A percentile compares a stretch with the other conserved stretches of the same genome.
phyloP scores from a whole-genome alignment of 2,888 invertebrate species.

The Coenonympha arcania region DNA sequence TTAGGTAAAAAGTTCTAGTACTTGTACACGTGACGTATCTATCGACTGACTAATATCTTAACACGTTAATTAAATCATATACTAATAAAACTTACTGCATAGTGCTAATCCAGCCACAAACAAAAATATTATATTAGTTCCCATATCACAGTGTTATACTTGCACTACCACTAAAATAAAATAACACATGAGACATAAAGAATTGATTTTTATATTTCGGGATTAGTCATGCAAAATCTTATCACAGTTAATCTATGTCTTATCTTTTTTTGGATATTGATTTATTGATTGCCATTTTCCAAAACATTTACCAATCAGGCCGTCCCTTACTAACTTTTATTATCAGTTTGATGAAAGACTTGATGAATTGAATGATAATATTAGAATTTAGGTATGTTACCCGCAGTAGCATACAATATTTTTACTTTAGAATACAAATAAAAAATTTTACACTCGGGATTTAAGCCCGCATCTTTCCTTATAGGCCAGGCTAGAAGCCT shows the following conservation, averaged over 20 bases:
- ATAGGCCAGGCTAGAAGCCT: no score
- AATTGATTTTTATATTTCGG: constrained; percentile 4
- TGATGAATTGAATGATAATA: no score
- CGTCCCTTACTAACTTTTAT: not conserved
- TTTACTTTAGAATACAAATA: no score
- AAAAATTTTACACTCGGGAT: no score
- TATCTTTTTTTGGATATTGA: not conserved
- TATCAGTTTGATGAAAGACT: no score
- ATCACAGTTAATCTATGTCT: not conserved
- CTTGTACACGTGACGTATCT: no score
- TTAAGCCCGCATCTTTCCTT: no score
- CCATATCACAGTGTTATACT: not conserved
- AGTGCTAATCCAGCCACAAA: constrained; percentile 2
- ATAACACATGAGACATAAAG: not conserved
- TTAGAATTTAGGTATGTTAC: not conserved
- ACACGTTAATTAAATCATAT: not conserved
- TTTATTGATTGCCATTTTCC: not conserved
- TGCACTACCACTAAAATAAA: not conserved
- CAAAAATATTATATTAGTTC: not conserved
- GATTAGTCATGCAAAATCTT: constrained; percentile 5
- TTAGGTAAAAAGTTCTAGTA: no score
- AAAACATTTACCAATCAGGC: not conserved
- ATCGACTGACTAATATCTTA: no score
- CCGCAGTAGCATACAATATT: no score
- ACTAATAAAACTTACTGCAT: constrained; percentile 3